Conservation (phyloP, 37 sponge, comb jelly and placozoan species). For the Agelas oroides region DNA sequence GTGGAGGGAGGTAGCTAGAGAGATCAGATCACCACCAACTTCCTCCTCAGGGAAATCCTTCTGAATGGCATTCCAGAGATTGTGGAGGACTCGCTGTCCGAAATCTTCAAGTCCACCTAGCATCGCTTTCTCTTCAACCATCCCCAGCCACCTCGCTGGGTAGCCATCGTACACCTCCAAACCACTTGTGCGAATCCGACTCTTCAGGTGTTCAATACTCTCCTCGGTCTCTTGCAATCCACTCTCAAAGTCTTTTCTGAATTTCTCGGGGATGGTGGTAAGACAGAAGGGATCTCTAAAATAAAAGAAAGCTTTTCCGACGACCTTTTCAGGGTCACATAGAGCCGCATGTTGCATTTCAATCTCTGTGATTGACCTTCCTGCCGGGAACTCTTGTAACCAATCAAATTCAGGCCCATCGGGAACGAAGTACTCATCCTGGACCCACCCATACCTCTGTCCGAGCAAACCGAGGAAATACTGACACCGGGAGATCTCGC, state of each 20-base stretch:
- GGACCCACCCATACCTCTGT: constrained; percentile 94
- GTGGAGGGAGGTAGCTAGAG: constrained; percentile 54
- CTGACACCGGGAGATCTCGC: constrained; percentile 85
- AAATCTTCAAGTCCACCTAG: constrained; percentile 85
- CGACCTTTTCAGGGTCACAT: constrained; percentile 57
- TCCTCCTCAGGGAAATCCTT: constrained; percentile 81
- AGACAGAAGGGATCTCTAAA: constrained; percentile 78
- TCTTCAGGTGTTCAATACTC: constrained; percentile 84
- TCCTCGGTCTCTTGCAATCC: constrained; percentile 48
- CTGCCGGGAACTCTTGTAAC: constrained; percentile 77
- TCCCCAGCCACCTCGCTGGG: constrained; percentile 83
- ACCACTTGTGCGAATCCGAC: constrained; percentile 74
- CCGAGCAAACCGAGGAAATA: constrained; percentile 95
- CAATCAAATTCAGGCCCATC: constrained; percentile 88
- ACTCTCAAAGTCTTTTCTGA: constrained; percentile 32
- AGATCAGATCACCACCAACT: constrained; percentile 40
- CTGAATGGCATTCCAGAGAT: constrained; percentile 92
- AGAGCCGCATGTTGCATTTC: constrained; percentile 91
- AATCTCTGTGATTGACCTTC: constrained; percentile 93
- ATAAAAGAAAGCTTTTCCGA: constrained; percentile 87
- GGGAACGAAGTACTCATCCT: constrained; percentile 70
- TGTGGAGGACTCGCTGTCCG: constrained; percentile 88
- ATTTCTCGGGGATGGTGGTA: constrained; percentile 45
- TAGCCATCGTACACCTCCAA: constrained; percentile 90
- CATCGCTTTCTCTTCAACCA: constrained; percentile 82